Evolutionary conservation across 2,113 vertebrate genomes (phyloP), one percentile per base, ranked within the genome.

Genomic region (Octodon degus): DNA sequence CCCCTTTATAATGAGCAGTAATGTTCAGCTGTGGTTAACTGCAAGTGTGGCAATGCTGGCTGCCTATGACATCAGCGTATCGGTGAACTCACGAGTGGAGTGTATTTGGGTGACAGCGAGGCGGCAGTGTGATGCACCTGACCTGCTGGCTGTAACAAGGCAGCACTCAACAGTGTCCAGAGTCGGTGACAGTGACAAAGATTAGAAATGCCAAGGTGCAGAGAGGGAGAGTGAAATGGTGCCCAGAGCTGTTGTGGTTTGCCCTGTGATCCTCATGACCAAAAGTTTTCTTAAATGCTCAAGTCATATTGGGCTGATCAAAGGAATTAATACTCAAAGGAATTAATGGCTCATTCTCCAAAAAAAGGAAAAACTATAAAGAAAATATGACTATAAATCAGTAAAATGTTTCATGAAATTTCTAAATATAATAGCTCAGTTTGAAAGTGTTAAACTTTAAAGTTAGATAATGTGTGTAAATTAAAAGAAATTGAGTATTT

Each of bases 361-460:
- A 87, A 87, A 67, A 84, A 58, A 7, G 81, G 67, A 84, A 86
- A 89, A 32, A 20, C 53, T 77, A 50, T 60, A 80, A 85, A 81
- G 40, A 80, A 90, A 80, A 58, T n/a, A 63, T 1, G 6, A 83
- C 32, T 96, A 76, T 89, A 58, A 85, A 77, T 87, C 74, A 88
- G 37, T 77, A 32, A 86, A 63, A 43, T 79, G 24, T 74, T 90
- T 72, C 34, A 20, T 13, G 50, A 55, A 22, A 87, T 58, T 70
- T 81, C 27, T 55, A 90, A 63, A 80, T 89, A 60, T 34, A 93
- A 7, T 76, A 58, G 27, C 47, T 88, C 50, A 85, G 32, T 53
- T 94, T 55, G 37, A 67, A 86, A 82, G 47, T 62, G 20, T 25
- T 27, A 83, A 30, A 72, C 72, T 40, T 86, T 67, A 86, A 77